Base-by-base conservation (phyloP, 1,140 invertebrate species). In the Paralvinella palmiformis region DNA sequence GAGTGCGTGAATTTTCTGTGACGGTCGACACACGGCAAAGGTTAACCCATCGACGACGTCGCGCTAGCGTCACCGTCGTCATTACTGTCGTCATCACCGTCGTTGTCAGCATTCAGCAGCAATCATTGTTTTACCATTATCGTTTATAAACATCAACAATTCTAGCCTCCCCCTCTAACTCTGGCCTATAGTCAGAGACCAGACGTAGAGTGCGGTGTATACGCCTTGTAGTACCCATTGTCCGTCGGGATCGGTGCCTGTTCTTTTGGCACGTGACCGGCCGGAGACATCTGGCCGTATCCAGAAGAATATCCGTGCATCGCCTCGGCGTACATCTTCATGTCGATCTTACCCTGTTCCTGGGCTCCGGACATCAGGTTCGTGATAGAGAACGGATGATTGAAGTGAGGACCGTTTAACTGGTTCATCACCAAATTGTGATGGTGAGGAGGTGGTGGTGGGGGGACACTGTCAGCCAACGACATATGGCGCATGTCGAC, bases 321-420 rank as follows among this genome's bases (percentile, higher is more conserved):
- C 61, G 73, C 70, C 37, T 79, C 59, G 35, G 4, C 73, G 64
- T 75, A 71, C 68, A 69, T 70, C 72, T 80, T 79, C 68, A 79
- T 68, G 70, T 79, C 77, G 68, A 79, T 70, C 70, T 78, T 79
- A 59, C 62, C 67, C 60, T 67, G 69, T 55, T 77, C 75, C 24
- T 32, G 24, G 22, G 58, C 33, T 6, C 24, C 50, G 27, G 62
- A 77, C 62, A 80, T 79, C 62, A 80, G 70, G 72, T 73, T 80
- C 64, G 72, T 80, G 73, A 96, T 96, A 76, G 91, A 93, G 82
- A 96, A 96, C 0, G 94, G 93, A 79, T 95, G 88, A 64, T 81
- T 81, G 69, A 76, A 79, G 66, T 79, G 69, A 44, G 74, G 72
- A 67, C 75, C 70, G 65, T 80, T 37, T 50, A 61, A 24, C 56